Percentiles rank a stretch among this genome's conserved stretches.
Conservation (phyloP, 1,140 invertebrate genomes). For the Babylonia areolata region DNA sequence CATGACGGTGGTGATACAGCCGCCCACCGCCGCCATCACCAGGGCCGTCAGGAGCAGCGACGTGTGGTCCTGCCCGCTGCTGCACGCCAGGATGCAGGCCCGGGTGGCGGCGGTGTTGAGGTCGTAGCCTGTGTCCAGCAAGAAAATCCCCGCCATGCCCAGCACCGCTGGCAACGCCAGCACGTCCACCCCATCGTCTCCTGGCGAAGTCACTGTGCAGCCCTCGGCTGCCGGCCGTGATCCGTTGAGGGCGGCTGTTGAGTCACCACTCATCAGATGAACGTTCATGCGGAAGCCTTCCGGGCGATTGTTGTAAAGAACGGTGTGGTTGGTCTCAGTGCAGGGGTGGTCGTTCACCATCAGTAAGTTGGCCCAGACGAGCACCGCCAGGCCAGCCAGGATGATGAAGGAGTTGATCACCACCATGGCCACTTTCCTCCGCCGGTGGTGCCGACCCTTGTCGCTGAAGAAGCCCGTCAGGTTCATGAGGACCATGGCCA, state of each 20-base stretch:
- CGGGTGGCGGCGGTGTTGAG: background rate
- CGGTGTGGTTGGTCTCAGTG: background rate
- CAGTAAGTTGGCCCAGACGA: background rate
- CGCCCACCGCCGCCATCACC: background rate
- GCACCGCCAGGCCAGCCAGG: background rate
- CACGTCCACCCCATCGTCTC: background rate
- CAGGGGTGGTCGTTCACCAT: background rate
- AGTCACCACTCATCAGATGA: background rate
- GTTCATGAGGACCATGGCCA: background rate
- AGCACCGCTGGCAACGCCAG: background rate
- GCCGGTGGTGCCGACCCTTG: background rate
- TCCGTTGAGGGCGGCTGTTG: background rate
- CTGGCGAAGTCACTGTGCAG: too few species aligned
- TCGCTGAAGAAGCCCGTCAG: background rate
- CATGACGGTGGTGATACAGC: background rate
- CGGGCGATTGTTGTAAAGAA: background rate
- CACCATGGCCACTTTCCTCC: background rate
- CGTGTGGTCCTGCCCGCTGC: background rate
- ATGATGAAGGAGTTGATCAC: background rate
- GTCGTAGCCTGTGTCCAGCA: slow-evolving; percentile 22
- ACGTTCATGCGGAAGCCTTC: background rate
- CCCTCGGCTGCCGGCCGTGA: too few species aligned
- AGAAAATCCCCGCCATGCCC: background rate
- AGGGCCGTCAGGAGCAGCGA: background rate
- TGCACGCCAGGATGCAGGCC: slow-evolving; percentile 3